These are phyloP conservation scores for Beaufortia kweichowensis DNA, from an alignment of 2,113 vertebrate species.

Conservation along the genomic window DNA sequence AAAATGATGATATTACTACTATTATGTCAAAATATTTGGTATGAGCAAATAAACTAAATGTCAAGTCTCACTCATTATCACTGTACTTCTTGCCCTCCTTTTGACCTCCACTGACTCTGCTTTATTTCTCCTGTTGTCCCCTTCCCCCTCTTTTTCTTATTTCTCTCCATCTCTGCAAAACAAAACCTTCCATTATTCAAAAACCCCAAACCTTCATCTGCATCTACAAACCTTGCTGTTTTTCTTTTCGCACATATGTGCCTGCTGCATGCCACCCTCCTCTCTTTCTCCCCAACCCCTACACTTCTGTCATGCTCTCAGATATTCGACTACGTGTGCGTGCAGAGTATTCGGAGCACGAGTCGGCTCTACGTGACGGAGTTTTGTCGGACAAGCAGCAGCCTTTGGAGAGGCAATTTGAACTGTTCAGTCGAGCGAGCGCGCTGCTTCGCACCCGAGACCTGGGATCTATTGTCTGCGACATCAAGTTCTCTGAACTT, in stretches of 20 bases:
- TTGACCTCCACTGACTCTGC: conserved; percentile 4
- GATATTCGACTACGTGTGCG: conserved; percentile 87
- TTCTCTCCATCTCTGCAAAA: conserved; percentile 11
- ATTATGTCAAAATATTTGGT: background rate
- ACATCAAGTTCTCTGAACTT: conserved; percentile 91
- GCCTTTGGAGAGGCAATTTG: conserved; percentile 83
- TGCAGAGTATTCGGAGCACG: conserved; percentile 87
- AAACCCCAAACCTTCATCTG: conserved; percentile 25
- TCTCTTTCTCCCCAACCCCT: conserved; percentile 11
- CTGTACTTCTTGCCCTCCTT: conserved; percentile 18
- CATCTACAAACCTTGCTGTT: conserved; percentile 8
- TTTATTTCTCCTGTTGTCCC: conserved; percentile 16
- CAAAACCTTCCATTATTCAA: background rate
- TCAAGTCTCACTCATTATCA: conserved; percentile 17
- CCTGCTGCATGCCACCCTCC: background rate
- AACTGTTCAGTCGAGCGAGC: conserved; percentile 85
- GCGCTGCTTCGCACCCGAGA: conserved; percentile 83
- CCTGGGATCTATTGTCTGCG: conserved; percentile 87
- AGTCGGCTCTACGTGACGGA: conserved; percentile 78
- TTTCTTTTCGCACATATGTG: background rate
- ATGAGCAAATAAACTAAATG: background rate
- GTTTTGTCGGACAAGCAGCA: conserved; percentile 84
- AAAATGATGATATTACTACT: background rate
- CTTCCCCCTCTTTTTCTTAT: conserved; percentile 26
- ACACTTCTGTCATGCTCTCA: conserved; percentile 60